Evolutionary conservation across 2,888 invertebrate genomes (phyloP), one percentile per base, ranked within the genome.

Genomic region (Dolichomitus sp.): DNA sequence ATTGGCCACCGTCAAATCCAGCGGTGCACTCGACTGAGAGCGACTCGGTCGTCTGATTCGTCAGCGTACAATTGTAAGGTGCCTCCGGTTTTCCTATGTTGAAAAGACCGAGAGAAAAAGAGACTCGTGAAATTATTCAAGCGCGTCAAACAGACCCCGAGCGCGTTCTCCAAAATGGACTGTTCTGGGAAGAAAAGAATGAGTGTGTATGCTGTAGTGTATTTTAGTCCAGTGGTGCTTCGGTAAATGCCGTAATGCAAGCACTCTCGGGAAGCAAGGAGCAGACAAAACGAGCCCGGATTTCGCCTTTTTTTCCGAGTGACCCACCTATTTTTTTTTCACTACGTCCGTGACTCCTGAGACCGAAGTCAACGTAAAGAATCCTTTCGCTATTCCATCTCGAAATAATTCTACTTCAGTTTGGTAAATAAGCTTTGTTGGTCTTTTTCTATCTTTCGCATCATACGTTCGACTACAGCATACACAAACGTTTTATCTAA

Each of bases 1-100:
- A 95, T 65, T 97, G 96, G 27, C 97, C 97, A 9, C 97, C 97
- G 89, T 97, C 97, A 92, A 97, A 97, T 83, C 96, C 96, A 93
- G 96, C 93, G 76, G 95, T 94, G 92, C 97, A 97, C 88, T 96
- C 96, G 7, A 97, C 95, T 88, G 97, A 96, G 52, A 97, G 95
- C 0, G 97, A 96, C 85, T 96, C 96, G 73, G 97, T 96, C n/a
- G 97, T 97, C 90, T 97, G 95, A 93, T 97, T 97, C 80, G 96
- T 94, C 30, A 97, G 94, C 9, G 96, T 95, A 93, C 98, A 97
- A 93, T 97, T 97, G 90, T 95, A 95, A 0, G 97, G 96, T 0
- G 97, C 95, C 87, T 97, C 97, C 0, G 97, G 97, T 88, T 96
- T 96, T 12, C 97, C 97, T 90, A 94, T 27, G 86, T 63, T 57